Conservation (phyloP, 2,113 vertebrate species). For the Electrona antarctica region DNA sequence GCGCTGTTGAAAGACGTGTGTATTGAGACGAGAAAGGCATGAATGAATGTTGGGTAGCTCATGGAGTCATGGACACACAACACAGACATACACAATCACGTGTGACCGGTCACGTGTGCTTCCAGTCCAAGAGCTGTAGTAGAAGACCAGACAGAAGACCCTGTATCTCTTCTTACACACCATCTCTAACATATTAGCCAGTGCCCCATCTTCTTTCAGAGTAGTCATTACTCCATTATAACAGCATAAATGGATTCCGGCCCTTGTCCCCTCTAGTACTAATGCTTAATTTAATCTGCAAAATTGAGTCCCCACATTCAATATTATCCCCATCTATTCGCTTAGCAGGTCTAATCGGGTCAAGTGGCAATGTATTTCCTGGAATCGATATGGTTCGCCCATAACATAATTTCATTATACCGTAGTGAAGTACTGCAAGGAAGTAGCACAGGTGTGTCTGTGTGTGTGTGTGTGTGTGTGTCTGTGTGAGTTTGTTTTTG, state of each 20-base stretch:
- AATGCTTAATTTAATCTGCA: constrained; percentile 55
- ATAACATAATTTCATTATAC: constrained; percentile 5
- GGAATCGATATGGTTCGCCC: constrained; percentile 29
- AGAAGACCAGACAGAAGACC: background rate
- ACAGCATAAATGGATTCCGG: constrained; percentile 31
- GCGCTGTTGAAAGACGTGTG: background rate
- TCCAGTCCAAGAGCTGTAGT: background rate
- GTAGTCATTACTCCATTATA: constrained; percentile 40
- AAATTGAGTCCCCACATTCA: constrained; percentile 52
- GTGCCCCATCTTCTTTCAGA: constrained; percentile 25
- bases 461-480: constrained; percentile 1
- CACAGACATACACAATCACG: constrained; percentile 5
- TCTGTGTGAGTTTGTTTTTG: too few relatives aligned
- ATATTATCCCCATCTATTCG: constrained; percentile 46
- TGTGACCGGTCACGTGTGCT: background rate
- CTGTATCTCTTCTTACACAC: background rate
- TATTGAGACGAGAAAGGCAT: background rate
- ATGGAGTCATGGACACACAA: too few relatives aligned
- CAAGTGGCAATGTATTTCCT: constrained; percentile 10
- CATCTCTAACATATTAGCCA: constrained; percentile 1
- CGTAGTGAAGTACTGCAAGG: constrained; percentile 1
- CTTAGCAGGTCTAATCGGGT: constrained; percentile 30
- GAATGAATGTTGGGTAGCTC: background rate
- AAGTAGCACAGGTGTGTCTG: background rate
- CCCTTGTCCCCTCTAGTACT: constrained; percentile 28